Conservation (phyloP, 2,113 vertebrate genomes). For the Pithys albifrons region DNA sequence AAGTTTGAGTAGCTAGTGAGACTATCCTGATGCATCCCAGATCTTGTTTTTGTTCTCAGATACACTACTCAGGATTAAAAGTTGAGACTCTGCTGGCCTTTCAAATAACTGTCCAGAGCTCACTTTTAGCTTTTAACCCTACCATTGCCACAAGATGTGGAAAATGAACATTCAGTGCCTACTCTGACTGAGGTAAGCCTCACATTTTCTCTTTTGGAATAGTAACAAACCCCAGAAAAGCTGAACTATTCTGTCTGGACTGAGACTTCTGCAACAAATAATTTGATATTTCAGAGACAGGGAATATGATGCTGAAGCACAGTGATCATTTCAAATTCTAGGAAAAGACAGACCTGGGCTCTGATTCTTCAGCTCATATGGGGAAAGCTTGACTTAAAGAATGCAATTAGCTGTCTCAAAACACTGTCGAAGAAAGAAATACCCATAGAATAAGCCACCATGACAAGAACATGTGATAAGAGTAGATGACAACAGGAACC, state of each 20-base stretch:
- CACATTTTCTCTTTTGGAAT: not conserved
- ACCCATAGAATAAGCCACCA: not conserved
- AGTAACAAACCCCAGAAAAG: not conserved
- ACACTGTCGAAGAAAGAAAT: not conserved
- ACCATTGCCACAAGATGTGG: not conserved
- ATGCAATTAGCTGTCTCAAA: not conserved
- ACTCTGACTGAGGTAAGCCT: not conserved
- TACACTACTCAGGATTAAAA: not conserved
- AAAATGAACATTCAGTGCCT: not conserved
- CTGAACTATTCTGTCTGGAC: not conserved
- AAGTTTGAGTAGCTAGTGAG: not conserved
- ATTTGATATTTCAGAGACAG: not conserved
- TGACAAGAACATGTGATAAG: not conserved
- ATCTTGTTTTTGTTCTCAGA: not conserved
- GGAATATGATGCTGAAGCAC: not conserved
- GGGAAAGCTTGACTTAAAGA: not conserved
- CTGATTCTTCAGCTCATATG: not conserved
- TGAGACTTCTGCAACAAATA: not conserved
- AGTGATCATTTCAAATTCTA: not conserved
- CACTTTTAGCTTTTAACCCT: not conserved
- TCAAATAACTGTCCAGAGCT: not conserved
- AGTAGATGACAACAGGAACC: not conserved
- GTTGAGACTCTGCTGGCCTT: not conserved
- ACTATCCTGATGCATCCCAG: not conserved
- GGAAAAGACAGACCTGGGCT: not conserved